phyloP scores from a whole-genome alignment of 2,797 vertebrate genomes.

The Tadarida brasiliensis region DNA sequence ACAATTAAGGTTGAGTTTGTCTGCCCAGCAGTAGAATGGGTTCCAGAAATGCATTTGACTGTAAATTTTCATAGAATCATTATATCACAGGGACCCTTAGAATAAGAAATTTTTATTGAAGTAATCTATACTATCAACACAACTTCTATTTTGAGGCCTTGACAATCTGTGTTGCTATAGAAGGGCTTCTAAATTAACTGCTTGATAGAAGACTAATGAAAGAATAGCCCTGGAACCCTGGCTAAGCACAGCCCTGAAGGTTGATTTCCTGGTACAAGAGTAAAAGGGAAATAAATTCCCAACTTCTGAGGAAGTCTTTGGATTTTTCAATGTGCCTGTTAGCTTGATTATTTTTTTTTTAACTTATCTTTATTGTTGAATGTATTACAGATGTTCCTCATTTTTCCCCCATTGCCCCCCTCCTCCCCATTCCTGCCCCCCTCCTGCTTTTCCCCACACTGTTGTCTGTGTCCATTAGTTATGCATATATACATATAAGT shows the following conservation, averaged over 20 bases:
- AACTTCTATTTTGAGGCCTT: constrained; percentile 31
- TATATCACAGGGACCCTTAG: neutral
- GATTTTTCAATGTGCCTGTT: neutral
- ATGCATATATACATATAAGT: no score
- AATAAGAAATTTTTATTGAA: constrained; percentile 42
- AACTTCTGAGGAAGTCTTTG: neutral
- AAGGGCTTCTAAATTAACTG: neutral
- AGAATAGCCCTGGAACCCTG: neutral
- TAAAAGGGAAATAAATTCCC: neutral
- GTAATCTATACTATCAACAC: neutral
- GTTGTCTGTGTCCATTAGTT: no score
- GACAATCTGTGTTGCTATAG: neutral
- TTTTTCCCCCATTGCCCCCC: no score
- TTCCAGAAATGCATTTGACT: constrained; percentile 29
- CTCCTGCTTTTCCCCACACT: no score
- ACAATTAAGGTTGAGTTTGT: constrained; percentile 4
- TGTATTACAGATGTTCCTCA: no score
- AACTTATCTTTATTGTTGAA: no score
- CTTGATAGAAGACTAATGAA: neutral
- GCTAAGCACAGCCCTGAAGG: neutral
- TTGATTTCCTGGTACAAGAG: neutral
- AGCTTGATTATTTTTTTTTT: constrained; percentile 30
- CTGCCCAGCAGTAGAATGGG: neutral
- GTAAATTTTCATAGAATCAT: constrained; percentile 48
- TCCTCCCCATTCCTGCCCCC: no score